phyloP scores from a whole-genome alignment of 2,797 vertebrate species.

The Sternarchorhynchus goeldii region DNA sequence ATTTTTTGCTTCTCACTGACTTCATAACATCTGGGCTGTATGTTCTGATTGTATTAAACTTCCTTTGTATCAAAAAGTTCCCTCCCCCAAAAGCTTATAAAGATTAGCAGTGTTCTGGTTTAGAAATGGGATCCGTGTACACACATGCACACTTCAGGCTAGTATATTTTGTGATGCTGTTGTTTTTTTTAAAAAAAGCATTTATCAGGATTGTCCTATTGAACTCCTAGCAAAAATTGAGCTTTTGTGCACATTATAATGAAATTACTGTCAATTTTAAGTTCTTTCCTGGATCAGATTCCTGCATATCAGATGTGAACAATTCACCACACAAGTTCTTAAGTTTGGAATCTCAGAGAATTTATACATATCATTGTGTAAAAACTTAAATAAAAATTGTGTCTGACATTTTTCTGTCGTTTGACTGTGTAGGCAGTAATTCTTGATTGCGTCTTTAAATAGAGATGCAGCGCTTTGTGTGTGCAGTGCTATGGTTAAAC shows the following conservation, averaged over 20 bases:
- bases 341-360: slow-evolving; percentile 61
- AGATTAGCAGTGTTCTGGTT: slow-evolving; percentile 6
- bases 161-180: neutral
- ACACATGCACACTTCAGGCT: neutral
- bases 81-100: neutral
- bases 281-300: slow-evolving; percentile 28
- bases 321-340: slow-evolving; percentile 56
- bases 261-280: neutral
- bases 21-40: slow-evolving; percentile 8
- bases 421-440: neutral
- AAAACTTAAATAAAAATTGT: slow-evolving; percentile 75
- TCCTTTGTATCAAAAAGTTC: too few species aligned
- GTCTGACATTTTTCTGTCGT: slow-evolving; percentile 50
- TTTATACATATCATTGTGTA: slow-evolving; percentile 71
- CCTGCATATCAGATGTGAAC: slow-evolving; percentile 61
- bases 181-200: neutral
- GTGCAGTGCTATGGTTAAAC: neutral
- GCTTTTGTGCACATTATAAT: neutral
- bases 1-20: slow-evolving; percentile 25
- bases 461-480: neutral
- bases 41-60: neutral
- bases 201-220: too few species aligned
- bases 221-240: too few species aligned
- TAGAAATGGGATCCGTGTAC: slow-evolving; percentile 7
- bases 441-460: neutral